Base-by-base conservation (phyloP, 2,888 invertebrate genomes). In the Pyrgus malvae region DNA sequence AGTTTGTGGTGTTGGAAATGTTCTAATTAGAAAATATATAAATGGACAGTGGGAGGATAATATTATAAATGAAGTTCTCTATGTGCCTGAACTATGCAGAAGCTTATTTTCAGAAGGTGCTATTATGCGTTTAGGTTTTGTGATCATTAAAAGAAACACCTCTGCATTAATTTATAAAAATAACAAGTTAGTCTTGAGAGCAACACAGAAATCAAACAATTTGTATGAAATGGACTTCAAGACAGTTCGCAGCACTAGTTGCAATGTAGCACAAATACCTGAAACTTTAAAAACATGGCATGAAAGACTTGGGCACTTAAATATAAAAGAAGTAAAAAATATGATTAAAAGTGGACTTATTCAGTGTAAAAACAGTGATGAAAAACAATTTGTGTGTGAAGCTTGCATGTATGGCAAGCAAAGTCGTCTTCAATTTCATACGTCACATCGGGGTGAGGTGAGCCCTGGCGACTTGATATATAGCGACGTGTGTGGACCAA, bases 401-500 rank as follows among this genome's bases (percentile, higher is more conserved):
- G 62, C 59, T 41, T 67, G 67, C 60, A 50, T 54, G 6, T 64
- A 64, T 61, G 63, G 62, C 0, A 67, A 66, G 17, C 67, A 67
- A 5, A 12, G 21, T 11, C 29, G 55, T 1, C 29, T 57, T 3
- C 57, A 62, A 57, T 67, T 67, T 54, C 50, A 62, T 1, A 63
- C 58, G 44, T 66, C n/a, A n/a, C n/a, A n/a, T n/a, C 65, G 17
- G 4, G 1, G 1, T 7, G 64, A 56, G 54, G 55, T 29, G 35
- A 55, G 57, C 38, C 61, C 65, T 31, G 66, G 64, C 54, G 64
- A 66, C 8, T 5, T 67, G 0, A 45, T 61, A 0, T 66, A 66
- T 21, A 67, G 63, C 33, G 65, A 66, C 57, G 59, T 69, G 1
- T 66, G 66, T 55, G 67, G 65, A 37, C 65, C 65, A 3, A 63